Conservation (phyloP, 2,113 vertebrate species). For the Potamarius usumacintae region DNA sequence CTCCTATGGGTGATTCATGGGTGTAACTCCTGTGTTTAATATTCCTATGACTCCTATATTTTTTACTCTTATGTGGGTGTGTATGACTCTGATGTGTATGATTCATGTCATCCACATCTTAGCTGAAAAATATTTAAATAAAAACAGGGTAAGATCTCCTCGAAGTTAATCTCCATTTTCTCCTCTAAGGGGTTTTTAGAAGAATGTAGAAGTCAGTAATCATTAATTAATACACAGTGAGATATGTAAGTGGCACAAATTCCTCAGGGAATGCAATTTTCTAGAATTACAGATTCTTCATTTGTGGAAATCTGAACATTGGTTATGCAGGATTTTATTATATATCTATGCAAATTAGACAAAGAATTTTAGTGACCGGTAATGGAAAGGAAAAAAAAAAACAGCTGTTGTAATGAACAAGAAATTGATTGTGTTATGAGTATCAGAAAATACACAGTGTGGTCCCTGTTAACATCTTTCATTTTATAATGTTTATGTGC, state of each 20-base stretch:
- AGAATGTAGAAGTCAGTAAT: background rate
- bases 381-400: background rate
- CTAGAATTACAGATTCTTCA: background rate
- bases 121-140: background rate
- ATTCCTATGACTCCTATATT: background rate
- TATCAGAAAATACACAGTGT: background rate
- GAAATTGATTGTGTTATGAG: background rate
- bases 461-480: background rate
- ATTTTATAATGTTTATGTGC: background rate
- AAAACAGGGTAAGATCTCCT: background rate
- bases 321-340: background rate
- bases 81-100: background rate
- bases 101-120: background rate
- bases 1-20: background rate
- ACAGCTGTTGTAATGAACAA: background rate
- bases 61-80: background rate
- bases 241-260: background rate
- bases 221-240: background rate
- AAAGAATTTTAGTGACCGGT: background rate
- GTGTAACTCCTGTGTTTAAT: background rate
- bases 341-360: background rate
- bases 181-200: slow-evolving; percentile 1
- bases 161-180: background rate
- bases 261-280: slow-evolving; percentile 10
- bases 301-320: background rate